Evolutionary conservation across 2,797 vertebrate species (phyloP), one percentile per base, ranked within the genome.

Genomic region (Tokudaia tokunoshimensis): DNA sequence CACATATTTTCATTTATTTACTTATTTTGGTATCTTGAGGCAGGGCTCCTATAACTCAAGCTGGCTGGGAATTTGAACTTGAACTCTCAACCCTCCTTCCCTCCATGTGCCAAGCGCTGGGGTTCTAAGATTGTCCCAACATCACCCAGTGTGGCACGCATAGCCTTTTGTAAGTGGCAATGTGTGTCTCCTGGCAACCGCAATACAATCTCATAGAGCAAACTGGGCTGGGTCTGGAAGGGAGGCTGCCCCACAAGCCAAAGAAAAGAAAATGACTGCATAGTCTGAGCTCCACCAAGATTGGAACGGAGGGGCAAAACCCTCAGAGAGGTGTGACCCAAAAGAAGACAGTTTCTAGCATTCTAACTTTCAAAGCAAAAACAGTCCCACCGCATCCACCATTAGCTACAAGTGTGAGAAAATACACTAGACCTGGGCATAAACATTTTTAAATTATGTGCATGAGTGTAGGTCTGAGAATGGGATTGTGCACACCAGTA

Each of bases 221-320:
- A 67, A 76, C 74, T 6, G 8, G 24, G 26, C 10, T 6, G 37
- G 5, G 20, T 63, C 59, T 74, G 89, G 93, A 85, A 96, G 89
- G 92, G 72, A 97, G 82, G 79, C 37, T 84, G 70, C 57, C 26
- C 81, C 91, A 37, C 29, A 50, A 88, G 67, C 47, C 89, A 34
- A 94, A 82, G 57, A 82, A 37, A 55, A 34, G 85, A 78, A 92
- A 95, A 44, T 82, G 90, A 96, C 84, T 31, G 14, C 34, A 55
- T 9, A 70, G 61, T 76, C 15, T 93, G 72, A 96, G 92, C 81
- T 91, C 89, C 61, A 90, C 55, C 26, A 80, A 89, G 75, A 88
- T 76, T 1, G 15, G 44, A 80, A 76, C 65, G 1, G 13, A 47
- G 34, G 41, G 8, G 78, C 75, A 83, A 84, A 96, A 57, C 75